These are phyloP conservation scores for Aphelenchoides besseyi DNA, from an alignment of 1,140 invertebrate genomes.

Conservation along the genomic window DNA sequence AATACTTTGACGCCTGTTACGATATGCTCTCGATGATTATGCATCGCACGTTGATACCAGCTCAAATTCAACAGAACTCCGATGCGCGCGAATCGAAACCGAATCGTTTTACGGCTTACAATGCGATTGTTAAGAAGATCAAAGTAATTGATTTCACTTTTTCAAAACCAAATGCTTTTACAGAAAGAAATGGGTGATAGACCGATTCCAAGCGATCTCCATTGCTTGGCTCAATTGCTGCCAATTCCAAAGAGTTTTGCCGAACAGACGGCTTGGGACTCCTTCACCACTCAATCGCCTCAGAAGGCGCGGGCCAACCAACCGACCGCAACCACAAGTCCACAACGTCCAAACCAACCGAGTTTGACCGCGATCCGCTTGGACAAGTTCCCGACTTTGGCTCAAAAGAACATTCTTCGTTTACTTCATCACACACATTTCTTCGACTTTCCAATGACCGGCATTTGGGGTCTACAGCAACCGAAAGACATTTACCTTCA, in stretches of 20 bases:
- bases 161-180: slow-evolving; percentile 2
- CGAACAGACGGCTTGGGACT: slow-evolving; percentile 46
- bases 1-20: slow-evolving; percentile 52
- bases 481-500: slow-evolving; percentile 28
- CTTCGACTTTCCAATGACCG: slow-evolving; percentile 24
- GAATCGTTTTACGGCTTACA: slow-evolving; percentile 21
- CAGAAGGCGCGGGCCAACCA: slow-evolving; percentile 25
- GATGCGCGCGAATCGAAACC: slow-evolving; percentile 20
- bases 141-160: slow-evolving; percentile 27
- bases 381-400: slow-evolving; percentile 17
- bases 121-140: slow-evolving; percentile 42
- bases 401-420: slow-evolving; percentile 13
- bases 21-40: slow-evolving; percentile 51
- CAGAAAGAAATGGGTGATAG: slow-evolving; percentile 44
- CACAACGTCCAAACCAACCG: slow-evolving; percentile 7
- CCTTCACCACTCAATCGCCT: slow-evolving; percentile 31
- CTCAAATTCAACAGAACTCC: slow-evolving; percentile 21
- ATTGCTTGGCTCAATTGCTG: slow-evolving; percentile 42
- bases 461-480: slow-evolving; percentile 12
- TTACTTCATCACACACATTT: slow-evolving; percentile 39
- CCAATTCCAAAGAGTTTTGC: slow-evolving; percentile 37
- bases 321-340: slow-evolving; percentile 10
- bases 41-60: slow-evolving; percentile 28
- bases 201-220: slow-evolving; percentile 34
- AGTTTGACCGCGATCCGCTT: slow-evolving; percentile 17